These are phyloP conservation scores for Drosophila ustulata DNA, from an alignment of 2,888 invertebrate species.

Conservation along the genomic window DNA sequence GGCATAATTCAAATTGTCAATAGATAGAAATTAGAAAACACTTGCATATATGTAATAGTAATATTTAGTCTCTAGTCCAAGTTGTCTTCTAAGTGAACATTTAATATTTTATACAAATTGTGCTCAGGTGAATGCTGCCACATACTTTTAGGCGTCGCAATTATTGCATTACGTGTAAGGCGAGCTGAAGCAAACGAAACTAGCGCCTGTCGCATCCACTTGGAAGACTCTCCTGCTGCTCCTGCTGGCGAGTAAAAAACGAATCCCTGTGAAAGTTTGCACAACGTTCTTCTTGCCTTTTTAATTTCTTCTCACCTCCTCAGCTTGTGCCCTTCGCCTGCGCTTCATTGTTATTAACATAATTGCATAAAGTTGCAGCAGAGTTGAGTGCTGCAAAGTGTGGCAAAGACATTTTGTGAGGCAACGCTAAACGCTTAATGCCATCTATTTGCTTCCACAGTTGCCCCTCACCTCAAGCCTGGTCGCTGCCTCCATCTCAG, in stretches of 20 bases:
- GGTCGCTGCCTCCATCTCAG: no score
- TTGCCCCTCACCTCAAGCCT: background rate
- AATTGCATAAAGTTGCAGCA: conserved; percentile 75
- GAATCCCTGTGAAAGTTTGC: conserved; percentile 42
- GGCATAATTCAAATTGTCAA: no score
- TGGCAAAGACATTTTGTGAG: conserved; percentile 62
- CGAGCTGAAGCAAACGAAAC: conserved; percentile 51
- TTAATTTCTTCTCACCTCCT: background rate
- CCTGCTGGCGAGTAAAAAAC: background rate
- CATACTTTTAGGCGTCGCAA: conserved; percentile 59
- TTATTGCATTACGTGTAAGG: conserved; percentile 74
- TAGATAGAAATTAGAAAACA: no score
- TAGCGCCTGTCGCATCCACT: conserved; percentile 24
- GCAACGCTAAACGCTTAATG: conserved; percentile 60
- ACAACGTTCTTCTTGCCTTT: conserved; percentile 35
- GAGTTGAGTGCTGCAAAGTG: conserved; percentile 49
- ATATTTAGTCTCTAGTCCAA: no score
- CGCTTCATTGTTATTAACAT: conserved; percentile 77
- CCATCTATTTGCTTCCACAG: conserved; percentile 45
- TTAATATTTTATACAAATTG: no score
- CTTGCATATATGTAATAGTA: no score
- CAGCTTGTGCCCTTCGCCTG: background rate
- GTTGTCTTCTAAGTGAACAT: no score
- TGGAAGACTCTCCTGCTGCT: background rate
- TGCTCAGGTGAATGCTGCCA: conserved; percentile 17